phyloP scores from a whole-genome alignment of 2,797 vertebrate species.

The Onychomys torridus region DNA sequence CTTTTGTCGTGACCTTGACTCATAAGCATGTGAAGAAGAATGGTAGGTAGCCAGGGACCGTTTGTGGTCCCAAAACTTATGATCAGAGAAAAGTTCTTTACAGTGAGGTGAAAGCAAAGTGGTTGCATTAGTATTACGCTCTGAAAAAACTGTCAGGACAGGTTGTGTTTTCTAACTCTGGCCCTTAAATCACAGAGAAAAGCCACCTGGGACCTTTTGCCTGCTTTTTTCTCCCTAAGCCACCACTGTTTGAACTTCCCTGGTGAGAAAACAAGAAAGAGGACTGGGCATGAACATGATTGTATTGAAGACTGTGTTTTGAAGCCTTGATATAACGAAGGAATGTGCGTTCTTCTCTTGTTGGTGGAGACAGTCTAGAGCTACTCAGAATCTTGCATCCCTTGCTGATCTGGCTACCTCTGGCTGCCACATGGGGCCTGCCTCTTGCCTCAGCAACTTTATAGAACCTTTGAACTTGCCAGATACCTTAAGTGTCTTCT shows the following conservation, averaged over 20 bases:
- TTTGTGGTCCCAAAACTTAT: not conserved
- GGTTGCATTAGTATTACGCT: not conserved
- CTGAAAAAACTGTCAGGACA: not conserved
- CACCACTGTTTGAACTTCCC: not conserved
- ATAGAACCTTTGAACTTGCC: constrained; percentile 28
- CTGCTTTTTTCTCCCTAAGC: not conserved
- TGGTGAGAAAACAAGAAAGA: not conserved
- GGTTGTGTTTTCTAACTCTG: not conserved
- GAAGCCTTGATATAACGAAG: not conserved
- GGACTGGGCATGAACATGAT: not conserved
- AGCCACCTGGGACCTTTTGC: not conserved
- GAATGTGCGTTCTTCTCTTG: not conserved
- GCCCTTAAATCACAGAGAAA: not conserved
- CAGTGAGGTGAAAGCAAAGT: not conserved
- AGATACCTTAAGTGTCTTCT: not conserved
- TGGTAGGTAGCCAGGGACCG: not conserved
- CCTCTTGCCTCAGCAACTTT: not conserved
- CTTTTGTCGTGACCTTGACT: not conserved
- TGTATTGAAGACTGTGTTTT: not conserved
- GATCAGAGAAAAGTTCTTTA: not conserved
- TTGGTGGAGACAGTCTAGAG: not conserved
- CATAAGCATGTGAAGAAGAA: not conserved
- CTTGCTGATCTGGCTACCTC: not conserved
- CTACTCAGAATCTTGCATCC: not conserved
- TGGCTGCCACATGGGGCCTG: not conserved